A percentile compares a stretch with the other conserved stretches of the same genome.
These are phyloP conservation scores for Conchocele bisecta DNA, from an alignment of 2,888 invertebrate genomes.

Conservation along the genomic window DNA sequence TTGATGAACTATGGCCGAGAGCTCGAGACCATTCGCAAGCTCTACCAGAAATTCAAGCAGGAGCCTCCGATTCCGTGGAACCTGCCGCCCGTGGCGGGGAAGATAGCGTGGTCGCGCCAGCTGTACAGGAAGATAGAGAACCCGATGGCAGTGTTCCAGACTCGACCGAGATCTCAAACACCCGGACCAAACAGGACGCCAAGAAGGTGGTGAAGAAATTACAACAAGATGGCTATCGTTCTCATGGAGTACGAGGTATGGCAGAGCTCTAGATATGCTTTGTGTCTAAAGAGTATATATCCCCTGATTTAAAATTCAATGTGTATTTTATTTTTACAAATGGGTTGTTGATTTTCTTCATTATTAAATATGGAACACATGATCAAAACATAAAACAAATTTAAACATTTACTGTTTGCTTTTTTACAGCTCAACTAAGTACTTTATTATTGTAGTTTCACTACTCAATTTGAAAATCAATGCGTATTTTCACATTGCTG, in stretches of 20 bases:
- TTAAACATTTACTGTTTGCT: no score
- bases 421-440: no score
- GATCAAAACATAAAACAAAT: no score
- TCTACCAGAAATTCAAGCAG: slow-evolving; percentile 93
- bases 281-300: no score
- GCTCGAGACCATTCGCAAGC: slow-evolving; percentile 88
- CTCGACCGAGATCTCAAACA: slow-evolving; percentile 80
- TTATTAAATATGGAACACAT: no score
- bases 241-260: slow-evolving; percentile 82
- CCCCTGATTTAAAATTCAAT: no score
- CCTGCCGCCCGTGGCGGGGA: slow-evolving; percentile 95
- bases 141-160: slow-evolving; percentile 86
- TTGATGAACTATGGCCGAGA: slow-evolving; percentile 87
- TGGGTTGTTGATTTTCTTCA: no score
- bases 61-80: slow-evolving; percentile 94
- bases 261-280: no score
- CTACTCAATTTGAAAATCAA: no score
- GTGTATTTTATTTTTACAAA: no score
- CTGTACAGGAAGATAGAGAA: slow-evolving; percentile 91
- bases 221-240: slow-evolving; percentile 83
- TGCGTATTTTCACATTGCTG: no score
- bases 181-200: slow-evolving; percentile 81
- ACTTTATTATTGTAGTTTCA: no score
- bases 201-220: slow-evolving; percentile 82
- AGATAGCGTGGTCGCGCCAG: slow-evolving; percentile 90